These are phyloP conservation scores for Salvelinus alpinus DNA, from an alignment of 2,113 vertebrate genomes.

Conservation along the genomic window DNA sequence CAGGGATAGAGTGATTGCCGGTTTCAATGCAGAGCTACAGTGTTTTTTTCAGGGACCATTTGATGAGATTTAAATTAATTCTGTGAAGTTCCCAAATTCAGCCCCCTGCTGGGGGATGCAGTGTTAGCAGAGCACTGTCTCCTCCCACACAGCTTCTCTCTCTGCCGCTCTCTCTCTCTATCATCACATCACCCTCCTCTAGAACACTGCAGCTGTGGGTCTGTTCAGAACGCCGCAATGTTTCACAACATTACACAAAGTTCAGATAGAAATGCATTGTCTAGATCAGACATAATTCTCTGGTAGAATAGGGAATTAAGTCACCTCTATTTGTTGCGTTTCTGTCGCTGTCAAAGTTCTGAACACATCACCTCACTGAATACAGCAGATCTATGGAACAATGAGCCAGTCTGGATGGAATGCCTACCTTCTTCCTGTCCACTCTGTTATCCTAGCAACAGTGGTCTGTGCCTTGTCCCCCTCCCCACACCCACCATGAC, in stretches of 20 bases:
- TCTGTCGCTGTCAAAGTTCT: constrained; percentile 1
- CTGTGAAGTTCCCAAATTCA: constrained; percentile 70
- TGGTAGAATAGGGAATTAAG: too few species aligned
- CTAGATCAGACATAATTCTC: too few species aligned
- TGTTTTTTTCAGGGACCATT: constrained; percentile 38
- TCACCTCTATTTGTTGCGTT: too few species aligned
- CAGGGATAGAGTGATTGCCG: background rate
- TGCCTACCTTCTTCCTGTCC: background rate
- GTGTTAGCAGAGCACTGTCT: constrained; percentile 61
- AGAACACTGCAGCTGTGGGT: constrained; percentile 39
- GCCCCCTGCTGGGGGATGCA: constrained; percentile 9
- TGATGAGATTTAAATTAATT: constrained; percentile 83
- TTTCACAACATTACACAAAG: too few species aligned
- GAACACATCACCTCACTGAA: background rate
- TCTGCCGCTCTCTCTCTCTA: background rate
- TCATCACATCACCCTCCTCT: constrained; percentile 25
- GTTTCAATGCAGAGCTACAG: constrained; percentile 24
- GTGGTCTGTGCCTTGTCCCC: background rate
- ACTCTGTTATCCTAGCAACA: background rate
- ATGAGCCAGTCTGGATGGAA: background rate
- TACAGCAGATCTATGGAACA: background rate
- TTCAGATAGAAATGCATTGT: too few species aligned
- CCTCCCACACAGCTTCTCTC: constrained; percentile 45
- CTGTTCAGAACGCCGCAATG: too few species aligned
- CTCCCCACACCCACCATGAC: background rate